These are phyloP conservation scores for Leptinotarsa defecta DNA, from an alignment of 1,140 invertebrate species.

Conservation along the genomic window DNA sequence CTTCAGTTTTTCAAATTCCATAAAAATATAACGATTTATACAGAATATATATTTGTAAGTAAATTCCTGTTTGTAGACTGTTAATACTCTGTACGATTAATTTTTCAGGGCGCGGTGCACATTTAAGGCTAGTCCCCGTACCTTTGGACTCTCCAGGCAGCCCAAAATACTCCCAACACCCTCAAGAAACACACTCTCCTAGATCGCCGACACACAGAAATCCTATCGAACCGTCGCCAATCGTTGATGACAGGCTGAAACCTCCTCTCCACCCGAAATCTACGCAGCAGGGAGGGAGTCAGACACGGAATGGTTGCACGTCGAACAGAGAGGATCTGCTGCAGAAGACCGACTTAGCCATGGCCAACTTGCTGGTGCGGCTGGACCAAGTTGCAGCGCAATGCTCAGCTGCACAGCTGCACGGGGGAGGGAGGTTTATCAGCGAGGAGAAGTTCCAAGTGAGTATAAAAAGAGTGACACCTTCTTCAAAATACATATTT, in stretches of 20 bases:
- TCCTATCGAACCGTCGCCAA: background rate
- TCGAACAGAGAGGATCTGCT: conserved; percentile 62
- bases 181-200: background rate
- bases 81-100: background rate
- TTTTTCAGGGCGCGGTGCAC: conserved; percentile 6
- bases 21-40: too few relatives aligned
- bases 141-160: conserved; percentile 40
- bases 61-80: background rate
- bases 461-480: conserved; percentile 18
- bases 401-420: conserved; percentile 69
- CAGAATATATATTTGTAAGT: background rate
- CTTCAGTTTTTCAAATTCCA: too few relatives aligned
- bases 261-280: background rate
- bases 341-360: conserved; percentile 68
- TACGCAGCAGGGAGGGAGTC: conserved; percentile 13
- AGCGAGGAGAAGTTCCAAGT: conserved; percentile 75
- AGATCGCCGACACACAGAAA: background rate
- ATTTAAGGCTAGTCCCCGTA: conserved; percentile 24
- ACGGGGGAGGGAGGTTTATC: conserved; percentile 70
- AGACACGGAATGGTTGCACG: conserved; percentile 45
- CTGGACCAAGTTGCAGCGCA: conserved; percentile 71
- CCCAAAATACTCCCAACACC: conserved; percentile 8
- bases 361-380: conserved; percentile 66
- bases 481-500: too few relatives aligned
- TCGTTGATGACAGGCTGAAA: conserved; percentile 10